Evolutionary conservation across 2,797 vertebrate species (phyloP), one percentile per base, ranked within the genome.

Genomic region (Sebastolobus alascanus): DNA sequence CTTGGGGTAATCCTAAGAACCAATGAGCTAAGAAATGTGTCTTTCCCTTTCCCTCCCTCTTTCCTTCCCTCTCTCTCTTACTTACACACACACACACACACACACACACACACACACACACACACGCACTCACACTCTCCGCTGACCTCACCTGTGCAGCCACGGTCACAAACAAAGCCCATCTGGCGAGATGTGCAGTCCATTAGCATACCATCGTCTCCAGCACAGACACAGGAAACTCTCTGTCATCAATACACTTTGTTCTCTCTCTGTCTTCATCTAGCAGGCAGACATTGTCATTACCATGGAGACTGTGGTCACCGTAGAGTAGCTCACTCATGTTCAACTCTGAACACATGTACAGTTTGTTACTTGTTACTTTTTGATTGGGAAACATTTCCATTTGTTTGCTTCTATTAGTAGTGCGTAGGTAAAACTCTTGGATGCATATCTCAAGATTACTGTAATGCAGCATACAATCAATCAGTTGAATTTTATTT

Each of bases 151-250:
- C 89, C 88, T 90, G 68, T 85, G 63, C 55, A 68, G 60, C 75
- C 35, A 27, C 5, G 11, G 75, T 83, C 83, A 88, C 90, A 94
- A 93, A 93, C 80, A 93, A 90, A 83, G 46, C 67, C 93, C 94
- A 95, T 94, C 92, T 95, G 93, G 75, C 55, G 55, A 74, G 68
- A 84, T 82, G 84, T 76, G 79, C 59, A 54, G 79, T 12, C 93
- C 92, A 95, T 95, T 94, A 95, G 86, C 94, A 93, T 94, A 82
- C 92, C 93, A 35, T 22, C 11, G 84, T 95, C 91, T 92, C 93
- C 68, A 73, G 72, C 82, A 72, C 83, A 38, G 14, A 84, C 83
- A 82, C 85, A 90, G 90, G 87, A 92, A 93, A 80, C 85, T 87
- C 83, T 79, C 66, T 70, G 69, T 72, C 89, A 90, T 82, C 82